These are phyloP conservation scores for Berghia stephanieae DNA, from an alignment of 1,140 invertebrate species.

Conservation along the genomic window DNA sequence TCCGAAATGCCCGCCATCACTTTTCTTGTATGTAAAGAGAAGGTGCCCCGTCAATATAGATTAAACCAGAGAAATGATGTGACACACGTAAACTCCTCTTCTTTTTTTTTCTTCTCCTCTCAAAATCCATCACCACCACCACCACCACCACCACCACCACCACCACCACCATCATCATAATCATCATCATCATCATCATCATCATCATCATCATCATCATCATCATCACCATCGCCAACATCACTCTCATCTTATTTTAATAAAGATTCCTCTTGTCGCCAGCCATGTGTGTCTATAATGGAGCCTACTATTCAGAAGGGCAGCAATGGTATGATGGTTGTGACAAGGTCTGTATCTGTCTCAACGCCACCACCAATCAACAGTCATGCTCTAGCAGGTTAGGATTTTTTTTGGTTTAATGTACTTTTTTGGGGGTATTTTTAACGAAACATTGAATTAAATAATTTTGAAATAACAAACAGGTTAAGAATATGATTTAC, in stretches of 20 bases:
- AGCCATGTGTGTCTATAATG: constrained; percentile 52
- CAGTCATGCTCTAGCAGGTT: constrained; percentile 52
- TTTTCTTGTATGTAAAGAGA: too few species aligned
- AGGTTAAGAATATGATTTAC: not conserved
- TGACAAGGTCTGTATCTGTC: constrained; percentile 50
- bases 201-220: not conserved
- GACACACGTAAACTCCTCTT: too few species aligned
- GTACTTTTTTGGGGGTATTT: not conserved
- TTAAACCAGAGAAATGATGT: too few species aligned
- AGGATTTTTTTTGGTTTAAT: not conserved
- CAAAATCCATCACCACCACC: too few species aligned
- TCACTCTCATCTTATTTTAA: not conserved
- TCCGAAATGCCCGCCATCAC: too few species aligned
- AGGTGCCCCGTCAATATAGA: too few species aligned
- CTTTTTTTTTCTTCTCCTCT: too few species aligned
- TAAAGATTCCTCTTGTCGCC: constrained; percentile 20
- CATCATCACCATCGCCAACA: not conserved
- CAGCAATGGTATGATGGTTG: constrained; percentile 54
- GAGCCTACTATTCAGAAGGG: constrained; percentile 44
- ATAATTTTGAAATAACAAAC: not conserved
- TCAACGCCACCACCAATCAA: constrained; percentile 46
- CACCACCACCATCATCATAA: not conserved
- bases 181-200: not conserved
- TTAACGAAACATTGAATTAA: too few species aligned
- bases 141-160: not conserved